Evolutionary conservation across 2,113 vertebrate genomes (phyloP), one percentile per base, ranked within the genome.

Genomic region (Daubentonia madagascariensis): DNA sequence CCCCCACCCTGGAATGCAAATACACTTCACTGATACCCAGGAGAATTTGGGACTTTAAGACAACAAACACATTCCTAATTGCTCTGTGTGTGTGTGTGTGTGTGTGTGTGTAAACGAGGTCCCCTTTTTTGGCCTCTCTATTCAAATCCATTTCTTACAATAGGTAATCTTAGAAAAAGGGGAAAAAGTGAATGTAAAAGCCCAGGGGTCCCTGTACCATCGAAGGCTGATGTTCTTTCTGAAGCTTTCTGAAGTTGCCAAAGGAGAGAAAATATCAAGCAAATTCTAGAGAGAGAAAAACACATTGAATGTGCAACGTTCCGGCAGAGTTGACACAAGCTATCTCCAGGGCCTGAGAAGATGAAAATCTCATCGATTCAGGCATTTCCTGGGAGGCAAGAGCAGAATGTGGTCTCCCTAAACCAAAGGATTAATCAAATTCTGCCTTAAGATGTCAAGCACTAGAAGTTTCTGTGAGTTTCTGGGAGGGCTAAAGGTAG

Each of bases 1-100:
- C 7, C 23, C 32, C 9, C 37, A 1, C 12, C 23, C 48, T 22
- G 12, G 20, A 3, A 1, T 8, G 23, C 35, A 59, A 5, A 23
- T 1, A 4, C 0, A 3, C 50, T 35, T 54, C 40, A 11, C 16
- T 25, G 45, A 25, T 35, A 20, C 0, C 0, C 3, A 4, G 1
- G 13, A 22, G 4, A 72, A 61, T 5, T 20, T 0, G 67, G n/a
- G 25, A 52, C 63, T n/a, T 40, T 5, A 10, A 65, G 28, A 50
- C 4, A n/a, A 30, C 3, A 0, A 20, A 37, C 6, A 40, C 3
- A 17, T 28, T 52, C 16, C 10, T 10, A 57, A 57, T 13, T 8
- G 20, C 48, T 65, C 63, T 28, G 17, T 6, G 10, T 43, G 18
- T 7, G 22, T 30, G 13, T 32, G 22, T 30, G 13, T 63, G 30